Percentiles rank a stretch among this genome's conserved stretches.
phyloP scores from a whole-genome alignment of 1,140 invertebrate species.

The Achatina immaculata region DNA sequence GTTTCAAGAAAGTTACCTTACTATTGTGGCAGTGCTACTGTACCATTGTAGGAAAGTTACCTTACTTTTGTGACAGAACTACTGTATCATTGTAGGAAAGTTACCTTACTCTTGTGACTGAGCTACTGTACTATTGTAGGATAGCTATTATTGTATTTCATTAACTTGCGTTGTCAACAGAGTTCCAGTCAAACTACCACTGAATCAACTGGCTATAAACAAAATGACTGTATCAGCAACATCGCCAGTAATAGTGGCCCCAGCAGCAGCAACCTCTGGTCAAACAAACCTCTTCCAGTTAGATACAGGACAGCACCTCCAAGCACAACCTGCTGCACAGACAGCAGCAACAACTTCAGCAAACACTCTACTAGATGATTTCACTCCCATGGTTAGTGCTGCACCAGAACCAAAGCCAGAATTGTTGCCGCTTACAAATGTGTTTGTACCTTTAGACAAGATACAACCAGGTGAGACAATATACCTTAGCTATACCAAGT shows the following conservation, averaged over 20 bases:
- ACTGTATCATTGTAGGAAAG: too few relatives aligned
- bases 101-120: too few relatives aligned
- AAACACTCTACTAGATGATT: constrained; percentile 20
- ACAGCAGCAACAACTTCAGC: neutral
- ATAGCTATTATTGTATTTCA: too few relatives aligned
- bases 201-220: constrained; percentile 77
- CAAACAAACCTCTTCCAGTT: neutral
- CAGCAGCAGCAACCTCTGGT: constrained; percentile 8
- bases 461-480: constrained; percentile 78
- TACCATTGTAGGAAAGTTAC: too few relatives aligned
- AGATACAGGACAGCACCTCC: neutral
- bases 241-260: constrained; percentile 16
- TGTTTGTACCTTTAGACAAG: constrained; percentile 81
- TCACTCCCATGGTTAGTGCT: constrained; percentile 52
- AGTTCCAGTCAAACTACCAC: constrained; percentile 78
- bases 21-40: too few relatives aligned
- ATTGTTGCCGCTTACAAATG: constrained; percentile 76
- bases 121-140: too few relatives aligned
- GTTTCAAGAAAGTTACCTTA: too few relatives aligned
- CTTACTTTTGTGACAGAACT: too few relatives aligned
- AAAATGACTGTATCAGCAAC: constrained; percentile 32
- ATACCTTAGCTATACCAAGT: too few relatives aligned
- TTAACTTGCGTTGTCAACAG: too few relatives aligned
- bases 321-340: neutral
- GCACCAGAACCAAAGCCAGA: constrained; percentile 45